Conservation (phyloP, 2,113 vertebrate genomes). For the Neoarius graeffei region DNA sequence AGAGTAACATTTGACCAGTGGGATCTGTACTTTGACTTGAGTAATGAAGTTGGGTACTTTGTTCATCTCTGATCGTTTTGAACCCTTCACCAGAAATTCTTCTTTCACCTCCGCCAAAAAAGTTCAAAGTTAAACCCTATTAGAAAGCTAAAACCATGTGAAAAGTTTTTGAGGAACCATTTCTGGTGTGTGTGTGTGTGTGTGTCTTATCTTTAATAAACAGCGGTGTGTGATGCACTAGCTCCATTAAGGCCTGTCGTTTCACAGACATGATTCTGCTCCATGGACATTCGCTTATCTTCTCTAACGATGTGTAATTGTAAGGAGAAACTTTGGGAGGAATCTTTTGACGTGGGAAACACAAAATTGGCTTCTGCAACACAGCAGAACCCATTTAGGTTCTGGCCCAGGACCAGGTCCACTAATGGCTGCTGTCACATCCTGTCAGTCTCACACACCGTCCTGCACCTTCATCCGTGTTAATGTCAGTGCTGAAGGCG, state of each 20-base stretch:
- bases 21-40: too few species aligned
- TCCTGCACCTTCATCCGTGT: slow-evolving; percentile 29
- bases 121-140: background rate
- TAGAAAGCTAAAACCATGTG: background rate
- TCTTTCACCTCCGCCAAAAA: background rate
- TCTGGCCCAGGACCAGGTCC: slow-evolving; percentile 55
- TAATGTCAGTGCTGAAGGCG: background rate
- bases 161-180: background rate
- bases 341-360: slow-evolving; percentile 21
- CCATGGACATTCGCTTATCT: slow-evolving; percentile 36
- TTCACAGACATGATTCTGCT: slow-evolving; percentile 20
- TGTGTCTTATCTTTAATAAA: slow-evolving; percentile 8
- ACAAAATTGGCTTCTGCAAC: slow-evolving; percentile 67
- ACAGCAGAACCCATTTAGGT: slow-evolving; percentile 60
- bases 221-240: background rate
- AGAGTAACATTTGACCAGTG: too few species aligned
- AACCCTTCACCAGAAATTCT: background rate
- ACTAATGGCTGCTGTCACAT: slow-evolving; percentile 19
- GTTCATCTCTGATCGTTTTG: too few species aligned
- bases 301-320: slow-evolving; percentile 47
- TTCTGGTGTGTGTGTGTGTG: background rate
- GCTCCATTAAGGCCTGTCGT: slow-evolving; percentile 38
- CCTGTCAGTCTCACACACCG: slow-evolving; percentile 33
- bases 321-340: slow-evolving; percentile 54
- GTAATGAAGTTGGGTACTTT: too few species aligned